A percentile compares a stretch with the other conserved stretches of the same genome.
Evolutionary conservation across 1,140 invertebrate species (phyloP).

Genomic region (Antheraea mylitta): DNA sequence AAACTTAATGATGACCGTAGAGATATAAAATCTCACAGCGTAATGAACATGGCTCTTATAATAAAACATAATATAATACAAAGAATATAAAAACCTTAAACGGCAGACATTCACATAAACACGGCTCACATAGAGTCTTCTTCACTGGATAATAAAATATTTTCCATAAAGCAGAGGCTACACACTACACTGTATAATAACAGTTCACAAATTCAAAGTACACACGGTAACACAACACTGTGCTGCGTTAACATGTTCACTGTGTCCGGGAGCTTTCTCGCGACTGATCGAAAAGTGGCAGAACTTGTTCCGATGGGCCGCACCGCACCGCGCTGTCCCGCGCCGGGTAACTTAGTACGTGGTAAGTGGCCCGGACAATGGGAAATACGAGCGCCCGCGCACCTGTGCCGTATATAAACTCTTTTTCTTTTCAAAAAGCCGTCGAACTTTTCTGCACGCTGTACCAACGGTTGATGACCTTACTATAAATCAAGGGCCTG

Average conservation of each 20-base stretch:
- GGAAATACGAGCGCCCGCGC: conserved; percentile 51
- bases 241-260: conserved; percentile 9
- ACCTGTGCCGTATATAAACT: conserved; percentile 48
- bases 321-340: not conserved
- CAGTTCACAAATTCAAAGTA: conserved; percentile 16
- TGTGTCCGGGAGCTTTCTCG: conserved; percentile 22
- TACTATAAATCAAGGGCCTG: not conserved
- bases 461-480: conserved; percentile 49
- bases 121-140: not conserved
- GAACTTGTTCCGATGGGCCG: not conserved
- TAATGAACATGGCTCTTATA: not conserved
- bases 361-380: conserved; percentile 25
- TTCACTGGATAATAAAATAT: not conserved
- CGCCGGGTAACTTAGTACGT: too few species aligned
- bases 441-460: conserved; percentile 46
- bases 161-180: not conserved
- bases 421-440: conserved; percentile 38
- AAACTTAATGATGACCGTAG: not conserved
- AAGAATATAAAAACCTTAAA: not conserved
- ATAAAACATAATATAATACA: not conserved
- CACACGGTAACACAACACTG: conserved; percentile 13
- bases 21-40: not conserved
- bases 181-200: not conserved
- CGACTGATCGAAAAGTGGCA: conserved; percentile 32
- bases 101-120: not conserved